Percentiles rank a stretch among this genome's conserved stretches.
Conservation (phyloP, 2,888 invertebrate genomes). For the Eupeodes luniger region DNA sequence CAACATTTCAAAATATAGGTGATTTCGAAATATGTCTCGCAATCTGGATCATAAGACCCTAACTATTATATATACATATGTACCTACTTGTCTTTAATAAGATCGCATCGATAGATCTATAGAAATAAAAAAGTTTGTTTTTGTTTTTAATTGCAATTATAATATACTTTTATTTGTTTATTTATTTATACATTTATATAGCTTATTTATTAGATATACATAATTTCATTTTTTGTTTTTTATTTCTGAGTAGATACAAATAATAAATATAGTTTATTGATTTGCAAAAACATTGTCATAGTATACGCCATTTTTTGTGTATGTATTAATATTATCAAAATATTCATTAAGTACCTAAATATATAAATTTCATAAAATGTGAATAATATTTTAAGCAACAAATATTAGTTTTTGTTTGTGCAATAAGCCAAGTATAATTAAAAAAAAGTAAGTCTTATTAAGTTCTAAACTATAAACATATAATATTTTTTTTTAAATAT, state of each 20-base stretch:
- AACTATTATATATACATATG: background rate
- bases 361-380: background rate
- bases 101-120: background rate
- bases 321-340: background rate
- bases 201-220: conserved; percentile 32
- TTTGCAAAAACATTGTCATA: conserved; percentile 48
- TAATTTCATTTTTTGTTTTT: background rate
- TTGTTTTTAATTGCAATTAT: background rate
- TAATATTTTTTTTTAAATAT: background rate
- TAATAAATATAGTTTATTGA: background rate
- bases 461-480: background rate
- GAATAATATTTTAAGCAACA: background rate
- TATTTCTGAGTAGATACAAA: conserved; percentile 35
- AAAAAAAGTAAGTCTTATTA: background rate
- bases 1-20: background rate
- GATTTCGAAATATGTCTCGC: background rate
- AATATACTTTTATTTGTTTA: background rate
- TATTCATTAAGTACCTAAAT: background rate
- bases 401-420: background rate
- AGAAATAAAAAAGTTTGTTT: background rate
- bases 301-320: conserved; percentile 33
- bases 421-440: conserved; percentile 2
- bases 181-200: background rate
- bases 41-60: too few species aligned
- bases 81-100: background rate